phyloP scores from a whole-genome alignment of 2,888 invertebrate species.

The Carterocephalus palaemon region DNA sequence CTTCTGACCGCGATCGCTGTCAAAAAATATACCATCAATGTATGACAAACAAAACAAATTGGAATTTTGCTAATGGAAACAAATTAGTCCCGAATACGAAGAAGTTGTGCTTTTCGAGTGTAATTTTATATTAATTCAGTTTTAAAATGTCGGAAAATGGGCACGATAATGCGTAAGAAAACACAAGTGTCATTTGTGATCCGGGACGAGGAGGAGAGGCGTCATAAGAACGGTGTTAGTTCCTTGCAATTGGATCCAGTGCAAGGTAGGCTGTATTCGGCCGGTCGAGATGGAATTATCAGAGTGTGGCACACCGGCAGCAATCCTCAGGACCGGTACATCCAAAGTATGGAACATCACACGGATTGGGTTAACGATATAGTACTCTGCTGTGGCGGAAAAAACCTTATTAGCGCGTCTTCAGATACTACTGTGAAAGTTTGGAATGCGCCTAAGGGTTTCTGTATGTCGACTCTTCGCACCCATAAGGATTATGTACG shows the following conservation, averaged over 20 bases:
- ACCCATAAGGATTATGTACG: constrained; percentile 99
- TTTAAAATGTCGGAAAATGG: constrained; percentile 77
- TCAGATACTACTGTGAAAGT: constrained; percentile 99
- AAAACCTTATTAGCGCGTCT: constrained; percentile 98
- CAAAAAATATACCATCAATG: too few species aligned
- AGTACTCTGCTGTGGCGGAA: constrained; percentile 96
- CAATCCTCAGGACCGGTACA: constrained; percentile 81
- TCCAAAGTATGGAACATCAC: constrained; percentile 99
- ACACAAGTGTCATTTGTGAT: constrained; percentile 98
- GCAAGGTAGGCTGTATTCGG: constrained; percentile 94
- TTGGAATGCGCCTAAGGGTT: constrained; percentile 99
- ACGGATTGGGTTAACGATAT: constrained; percentile 99
- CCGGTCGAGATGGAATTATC: constrained; percentile 98
- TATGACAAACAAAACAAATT: constrained; percentile 2
- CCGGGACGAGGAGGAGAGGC: constrained; percentile 95
- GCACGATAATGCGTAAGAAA: constrained; percentile 75
- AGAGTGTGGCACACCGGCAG: constrained; percentile 89
- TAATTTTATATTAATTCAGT: constrained; percentile 45
- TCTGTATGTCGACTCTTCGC: constrained; percentile 98
- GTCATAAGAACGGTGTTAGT: constrained; percentile 97
- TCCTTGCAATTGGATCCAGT: constrained; percentile 95
- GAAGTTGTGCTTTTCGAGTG: constrained; percentile 10
- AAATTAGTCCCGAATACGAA: neutral
- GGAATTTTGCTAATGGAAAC: neutral
- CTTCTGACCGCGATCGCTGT: too few species aligned